Base-by-base conservation (phyloP, 2,888 invertebrate genomes). In the Lasioglossum lativentre region DNA sequence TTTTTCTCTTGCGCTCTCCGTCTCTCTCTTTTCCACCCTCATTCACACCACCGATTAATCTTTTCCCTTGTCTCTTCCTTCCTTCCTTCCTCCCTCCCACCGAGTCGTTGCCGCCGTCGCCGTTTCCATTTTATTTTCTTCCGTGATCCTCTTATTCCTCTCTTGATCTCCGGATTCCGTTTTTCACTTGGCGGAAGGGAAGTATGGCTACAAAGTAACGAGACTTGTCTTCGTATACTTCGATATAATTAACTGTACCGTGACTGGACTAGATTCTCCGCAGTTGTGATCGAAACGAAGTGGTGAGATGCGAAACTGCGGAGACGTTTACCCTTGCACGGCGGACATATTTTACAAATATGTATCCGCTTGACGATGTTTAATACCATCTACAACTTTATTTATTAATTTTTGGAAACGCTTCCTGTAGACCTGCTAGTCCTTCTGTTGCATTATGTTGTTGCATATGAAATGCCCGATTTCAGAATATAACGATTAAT, bases 91-190 rank as follows among this genome's bases (percentile, higher is more conserved):
- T 52, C 6, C 47, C 19, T 19, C 19, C 47, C 47, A 5, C 47
- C 19, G 19, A n/a, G n/a, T n/a, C 38, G 3, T 27, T 2, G 38
- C 16, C 42, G 1, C 2, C 59, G 59, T 5, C 59, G 27, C 27
- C 59, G 30, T 75, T 59, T 56, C 52, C 66, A 14, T 45, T 27
- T 42, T 14, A 38, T 38, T 38, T n/a, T 56, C 30, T 34, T 27
- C 38, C 38, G 45, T 8, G 23, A 23, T 45, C 34, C 16, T 23
- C 52, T 34, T 59, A 59, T 10, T 56, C 19, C 59, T 52, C 68
- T 10, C 16, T 74, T 68, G 68, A 68, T 80, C 80, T 66, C 68
- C 23, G 6, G 56, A n/a, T 70, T 56, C 74, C 74, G 59, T 75
- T 75, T 59, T 70, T 74, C 68, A 68, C 80, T 74, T 19, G 56